A percentile compares a stretch with the other conserved stretches of the same genome.
These are phyloP conservation scores for Callopanchax toddi DNA, from an alignment of 2,113 vertebrate genomes.

Conservation along the genomic window DNA sequence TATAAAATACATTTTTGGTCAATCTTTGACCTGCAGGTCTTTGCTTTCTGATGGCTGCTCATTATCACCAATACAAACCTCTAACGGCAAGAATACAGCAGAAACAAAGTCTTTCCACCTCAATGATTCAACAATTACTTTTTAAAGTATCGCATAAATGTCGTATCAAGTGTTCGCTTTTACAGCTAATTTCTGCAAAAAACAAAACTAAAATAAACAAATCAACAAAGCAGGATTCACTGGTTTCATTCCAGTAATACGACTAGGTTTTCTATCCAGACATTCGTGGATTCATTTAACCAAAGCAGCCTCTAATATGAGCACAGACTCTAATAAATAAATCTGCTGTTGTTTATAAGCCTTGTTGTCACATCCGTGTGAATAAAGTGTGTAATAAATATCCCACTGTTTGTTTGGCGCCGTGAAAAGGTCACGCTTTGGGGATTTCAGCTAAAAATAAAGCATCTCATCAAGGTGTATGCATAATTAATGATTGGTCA, in stretches of 20 bases:
- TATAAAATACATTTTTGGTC: constrained; percentile 13
- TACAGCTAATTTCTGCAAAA: background rate
- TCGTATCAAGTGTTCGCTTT: too few relatives aligned
- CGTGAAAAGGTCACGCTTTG: constrained; percentile 27
- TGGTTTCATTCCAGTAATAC: too few relatives aligned
- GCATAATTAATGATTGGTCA: constrained; percentile 68
- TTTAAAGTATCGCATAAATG: background rate
- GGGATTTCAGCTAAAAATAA: constrained; percentile 64
- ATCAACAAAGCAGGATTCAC: background rate
- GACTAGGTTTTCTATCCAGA: too few relatives aligned
- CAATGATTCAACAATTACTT: constrained; percentile 21
- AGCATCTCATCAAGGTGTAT: constrained; percentile 60
- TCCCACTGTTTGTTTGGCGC: constrained; percentile 31
- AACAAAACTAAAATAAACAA: too few relatives aligned
- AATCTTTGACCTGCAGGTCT: constrained; percentile 13
- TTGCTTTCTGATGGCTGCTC: constrained; percentile 29
- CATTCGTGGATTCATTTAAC: too few relatives aligned
- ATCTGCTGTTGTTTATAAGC: constrained; percentile 6
- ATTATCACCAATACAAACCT: constrained; percentile 31
- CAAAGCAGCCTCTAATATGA: background rate
- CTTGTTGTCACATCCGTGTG: background rate
- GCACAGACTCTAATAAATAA: background rate
- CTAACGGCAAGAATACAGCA: constrained; percentile 17
- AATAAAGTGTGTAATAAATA: constrained; percentile 23
- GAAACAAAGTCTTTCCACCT: constrained; percentile 12